Evolutionary conservation across 2,113 vertebrate genomes (phyloP), one percentile per base, ranked within the genome.

Genomic region (Callithrix jacchus): DNA sequence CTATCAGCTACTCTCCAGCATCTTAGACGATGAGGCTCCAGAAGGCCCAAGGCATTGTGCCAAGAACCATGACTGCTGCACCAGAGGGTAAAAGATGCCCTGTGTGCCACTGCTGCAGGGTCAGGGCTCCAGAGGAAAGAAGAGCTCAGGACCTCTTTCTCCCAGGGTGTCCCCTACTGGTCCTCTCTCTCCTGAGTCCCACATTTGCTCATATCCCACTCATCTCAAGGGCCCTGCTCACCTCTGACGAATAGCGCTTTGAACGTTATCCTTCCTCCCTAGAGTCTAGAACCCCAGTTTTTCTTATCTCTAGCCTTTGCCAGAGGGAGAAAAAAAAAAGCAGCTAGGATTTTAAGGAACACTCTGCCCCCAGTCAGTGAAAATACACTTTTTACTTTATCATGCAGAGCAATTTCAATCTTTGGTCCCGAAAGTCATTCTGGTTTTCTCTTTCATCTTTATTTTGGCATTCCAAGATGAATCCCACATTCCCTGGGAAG

Each of bases 1-100:
- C 49, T 64, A 25, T 37, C 16, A 0, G 17, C 37, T 2, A 1
- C 0, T n/a, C 18, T 6, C 47, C 25, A 16, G 73, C 4, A 9
- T 35, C 61, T 40, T 5, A 42, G 18, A 80, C 7, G 25, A 76
- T 2, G 45, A 47, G 32, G 37, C 73, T 56, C 76, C 13, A 2
- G 58, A 68, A 25, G 66, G 54, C 40, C 73, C 18, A 54, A 45
- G 92, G 90, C 80, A 17, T 37, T 6, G 17, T 20, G 68, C 87
- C 95, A 45, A 74, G 64, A 70, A n/a, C 4, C 23, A 37, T 11
- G 20, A 37, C 56, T 3, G 14, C 9, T 12, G 9, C 1, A 5
- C 40, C 32, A 0, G 47, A 54, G 25, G 40, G 13, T 2, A 35
- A 56, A 52, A 45, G 87, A 17, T 20, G 35, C 0, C 32, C 49